A percentile compares a stretch with the other conserved stretches of the same genome.
These are phyloP conservation scores for Mus pahari DNA, from an alignment of 2,113 vertebrate species.

Conservation along the genomic window DNA sequence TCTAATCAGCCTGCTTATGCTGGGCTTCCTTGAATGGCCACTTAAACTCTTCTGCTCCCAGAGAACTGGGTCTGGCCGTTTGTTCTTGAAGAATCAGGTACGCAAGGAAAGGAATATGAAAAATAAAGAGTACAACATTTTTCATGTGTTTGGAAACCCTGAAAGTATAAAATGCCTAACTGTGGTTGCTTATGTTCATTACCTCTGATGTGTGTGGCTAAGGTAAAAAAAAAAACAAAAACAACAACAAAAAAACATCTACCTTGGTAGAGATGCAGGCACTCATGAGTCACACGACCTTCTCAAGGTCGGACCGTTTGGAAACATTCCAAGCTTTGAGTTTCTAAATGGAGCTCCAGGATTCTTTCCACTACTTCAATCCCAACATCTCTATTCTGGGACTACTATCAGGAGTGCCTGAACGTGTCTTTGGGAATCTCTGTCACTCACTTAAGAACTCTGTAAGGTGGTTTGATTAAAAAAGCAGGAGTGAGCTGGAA, in stretches of 20 bases:
- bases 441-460: slow-evolving; percentile 60
- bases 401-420: slow-evolving; percentile 64
- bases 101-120: background rate
- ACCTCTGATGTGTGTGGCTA: background rate
- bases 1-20: background rate
- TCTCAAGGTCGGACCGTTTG: slow-evolving; percentile 35
- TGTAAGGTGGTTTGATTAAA: slow-evolving; percentile 32
- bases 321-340: slow-evolving; percentile 50
- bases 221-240: too few relatives aligned
- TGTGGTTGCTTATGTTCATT: background rate
- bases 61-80: background rate
- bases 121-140: background rate
- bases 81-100: background rate
- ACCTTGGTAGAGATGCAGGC: background rate
- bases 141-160: background rate
- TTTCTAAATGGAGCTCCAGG: slow-evolving; percentile 17
- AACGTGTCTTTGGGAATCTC: slow-evolving; percentile 63
- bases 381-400: slow-evolving; percentile 77
- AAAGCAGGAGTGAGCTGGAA: slow-evolving; percentile 42
- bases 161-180: background rate
- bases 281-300: background rate
- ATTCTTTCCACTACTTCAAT: slow-evolving; percentile 79
- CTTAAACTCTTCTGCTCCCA: background rate
- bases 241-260: too few relatives aligned
- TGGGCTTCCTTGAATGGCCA: background rate